These are phyloP conservation scores for Erebia palarica DNA, from an alignment of 2,888 invertebrate genomes.

Conservation along the genomic window DNA sequence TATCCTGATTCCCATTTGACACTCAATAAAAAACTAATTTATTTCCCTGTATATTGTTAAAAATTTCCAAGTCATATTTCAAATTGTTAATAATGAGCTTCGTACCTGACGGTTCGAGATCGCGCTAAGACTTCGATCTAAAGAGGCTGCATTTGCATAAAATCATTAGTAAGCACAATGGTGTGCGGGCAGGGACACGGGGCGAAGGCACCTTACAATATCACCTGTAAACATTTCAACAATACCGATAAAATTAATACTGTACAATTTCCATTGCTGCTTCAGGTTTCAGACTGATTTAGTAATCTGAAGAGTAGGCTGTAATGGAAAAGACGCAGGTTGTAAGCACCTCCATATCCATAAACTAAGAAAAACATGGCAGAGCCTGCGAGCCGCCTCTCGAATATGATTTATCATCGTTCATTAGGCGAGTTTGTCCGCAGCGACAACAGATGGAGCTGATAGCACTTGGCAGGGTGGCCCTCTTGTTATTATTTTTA, in stretches of 20 bases:
- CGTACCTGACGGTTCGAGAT: constrained; percentile 81
- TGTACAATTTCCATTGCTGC: constrained; percentile 49
- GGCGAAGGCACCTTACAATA: constrained; percentile 73
- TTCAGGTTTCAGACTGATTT: neutral
- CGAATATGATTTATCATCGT: constrained; percentile 83
- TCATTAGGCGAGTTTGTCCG: constrained; percentile 83
- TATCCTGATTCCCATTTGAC: constrained; percentile 41
- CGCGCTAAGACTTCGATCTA: constrained; percentile 82
- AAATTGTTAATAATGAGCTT: constrained; percentile 81
- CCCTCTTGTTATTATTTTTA: constrained; percentile 82
- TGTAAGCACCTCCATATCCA: constrained; percentile 45
- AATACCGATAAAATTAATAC: constrained; percentile 38
- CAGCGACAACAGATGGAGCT: constrained; percentile 83
- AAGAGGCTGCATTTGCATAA: constrained; percentile 83
- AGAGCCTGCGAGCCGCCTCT: constrained; percentile 74
- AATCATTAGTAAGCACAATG: constrained; percentile 83
- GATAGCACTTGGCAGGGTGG: constrained; percentile 83
- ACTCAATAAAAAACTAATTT: constrained; percentile 67
- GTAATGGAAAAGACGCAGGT: constrained; percentile 51
- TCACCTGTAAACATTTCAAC: constrained; percentile 61
- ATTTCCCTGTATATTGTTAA: constrained; percentile 64
- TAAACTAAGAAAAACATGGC: constrained; percentile 61
- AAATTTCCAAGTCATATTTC: constrained; percentile 78
- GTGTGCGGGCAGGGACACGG: constrained; percentile 79
- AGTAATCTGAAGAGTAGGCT: constrained; percentile 18